Evolutionary conservation across 2,797 vertebrate genomes (phyloP).

Genomic region (Lithobates sylvaticus): DNA sequence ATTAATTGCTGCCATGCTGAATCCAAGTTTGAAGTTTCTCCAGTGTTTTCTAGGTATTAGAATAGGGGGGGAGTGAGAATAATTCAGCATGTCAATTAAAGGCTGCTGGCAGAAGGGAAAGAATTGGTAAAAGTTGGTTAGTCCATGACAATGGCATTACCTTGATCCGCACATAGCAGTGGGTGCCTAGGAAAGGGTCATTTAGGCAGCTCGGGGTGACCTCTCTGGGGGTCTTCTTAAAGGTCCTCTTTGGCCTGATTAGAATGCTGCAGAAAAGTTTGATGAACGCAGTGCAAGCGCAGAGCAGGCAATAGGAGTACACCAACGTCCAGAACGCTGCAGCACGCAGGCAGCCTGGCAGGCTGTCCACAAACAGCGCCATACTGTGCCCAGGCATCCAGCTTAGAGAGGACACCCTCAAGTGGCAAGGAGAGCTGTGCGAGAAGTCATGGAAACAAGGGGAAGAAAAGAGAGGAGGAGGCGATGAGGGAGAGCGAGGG

Average conservation of each 20-base stretch:
- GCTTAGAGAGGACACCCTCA: slow-evolving; percentile 3
- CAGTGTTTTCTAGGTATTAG: neutral
- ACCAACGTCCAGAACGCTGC: slow-evolving; percentile 88
- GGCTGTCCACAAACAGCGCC: slow-evolving; percentile 28
- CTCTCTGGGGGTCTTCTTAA: slow-evolving; percentile 85
- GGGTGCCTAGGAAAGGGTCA: slow-evolving; percentile 95
- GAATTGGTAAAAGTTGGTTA: neutral
- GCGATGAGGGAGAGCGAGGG: neutral
- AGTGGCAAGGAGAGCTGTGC: slow-evolving; percentile 39
- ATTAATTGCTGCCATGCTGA: slow-evolving; percentile 4
- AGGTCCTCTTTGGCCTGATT: slow-evolving; percentile 84
- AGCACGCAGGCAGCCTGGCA: slow-evolving; percentile 68
- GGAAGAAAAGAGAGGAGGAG: slow-evolving; percentile 42
- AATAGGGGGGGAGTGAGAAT: neutral
- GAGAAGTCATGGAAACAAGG: slow-evolving; percentile 55
- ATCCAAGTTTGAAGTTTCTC: slow-evolving; percentile 36
- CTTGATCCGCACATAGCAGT: slow-evolving; percentile 97
- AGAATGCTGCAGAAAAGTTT: slow-evolving; percentile 93
- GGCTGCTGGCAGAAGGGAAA: neutral
- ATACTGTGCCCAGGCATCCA: slow-evolving; percentile 43
- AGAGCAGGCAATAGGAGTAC: slow-evolving; percentile 89
- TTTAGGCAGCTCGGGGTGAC: slow-evolving; percentile 88
- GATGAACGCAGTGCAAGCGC: slow-evolving; percentile 84
- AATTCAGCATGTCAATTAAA: neutral
- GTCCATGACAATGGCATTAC: slow-evolving; percentile 73